These are phyloP conservation scores for Perca flavescens DNA, from an alignment of 2,113 vertebrate genomes.

Conservation along the genomic window DNA sequence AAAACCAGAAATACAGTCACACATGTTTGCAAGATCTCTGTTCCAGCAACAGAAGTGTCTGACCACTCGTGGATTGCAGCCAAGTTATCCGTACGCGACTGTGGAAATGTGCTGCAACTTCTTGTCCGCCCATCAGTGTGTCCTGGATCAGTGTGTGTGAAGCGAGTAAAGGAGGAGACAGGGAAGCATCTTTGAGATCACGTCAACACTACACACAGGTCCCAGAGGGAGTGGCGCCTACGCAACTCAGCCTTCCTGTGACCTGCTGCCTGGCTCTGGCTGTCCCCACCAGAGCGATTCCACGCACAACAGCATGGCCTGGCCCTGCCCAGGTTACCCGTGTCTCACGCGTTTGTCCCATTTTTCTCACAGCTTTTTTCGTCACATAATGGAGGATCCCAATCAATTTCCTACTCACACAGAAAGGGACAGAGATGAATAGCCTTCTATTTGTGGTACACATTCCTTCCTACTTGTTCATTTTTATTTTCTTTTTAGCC, in stretches of 20 bases:
- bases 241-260: slow-evolving; percentile 68
- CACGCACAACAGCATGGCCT: slow-evolving; percentile 46
- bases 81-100: background rate
- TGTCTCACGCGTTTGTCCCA: slow-evolving; percentile 55
- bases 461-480: slow-evolving; percentile 22
- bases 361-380: slow-evolving; percentile 57
- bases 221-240: slow-evolving; percentile 59
- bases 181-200: slow-evolving; percentile 48
- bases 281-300: slow-evolving; percentile 44
- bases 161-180: slow-evolving; percentile 34
- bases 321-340: slow-evolving; percentile 63
- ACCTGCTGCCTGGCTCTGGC: slow-evolving; percentile 50
- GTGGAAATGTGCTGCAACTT: slow-evolving; percentile 1
- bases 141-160: slow-evolving; percentile 39
- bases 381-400: slow-evolving; percentile 32
- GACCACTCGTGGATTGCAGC: background rate
- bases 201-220: slow-evolving; percentile 51
- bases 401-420: slow-evolving; percentile 3
- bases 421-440: background rate
- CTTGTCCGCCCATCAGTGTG: background rate
- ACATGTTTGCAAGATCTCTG: background rate
- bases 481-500: background rate
- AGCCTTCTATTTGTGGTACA: background rate
- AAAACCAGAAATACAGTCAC: background rate
- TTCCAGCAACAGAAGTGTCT: background rate